Evolutionary conservation across 2,113 vertebrate genomes (phyloP), one percentile per base, ranked within the genome.

Genomic region (Tragelaphus scriptus): DNA sequence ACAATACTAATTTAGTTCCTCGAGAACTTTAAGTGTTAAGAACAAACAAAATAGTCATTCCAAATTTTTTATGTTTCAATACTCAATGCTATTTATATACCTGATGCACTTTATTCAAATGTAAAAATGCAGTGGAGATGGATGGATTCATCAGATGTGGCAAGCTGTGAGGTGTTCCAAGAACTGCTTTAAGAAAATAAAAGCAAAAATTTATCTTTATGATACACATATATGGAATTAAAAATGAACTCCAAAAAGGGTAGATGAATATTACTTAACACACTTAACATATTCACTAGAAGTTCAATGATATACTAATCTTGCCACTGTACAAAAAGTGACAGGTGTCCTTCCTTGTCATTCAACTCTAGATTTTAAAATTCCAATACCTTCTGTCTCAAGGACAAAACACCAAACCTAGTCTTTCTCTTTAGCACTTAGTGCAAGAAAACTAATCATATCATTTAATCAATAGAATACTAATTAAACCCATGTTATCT

Each of bases 101-200:
- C 99, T 99, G 99, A 97, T 99, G 99, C 63, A 99, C 99, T 99
- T 99, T 99, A 97, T 99, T 99, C 98, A 99, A 81, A 93, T 99
- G 99, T 86, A 99, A 97, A 97, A 99, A 99, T 3, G 99, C 99
- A 26, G 99, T 97, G 90, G 99, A 99, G 94, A 99, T 98, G 30
- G 99, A 99, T 47, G 99, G 99, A 82, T 99, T 99, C 81, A 99
- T 98, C 97, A 99, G 99, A 30, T 99, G 99, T 75, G 98, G 96
- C 93, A 99, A 98, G 98, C 98, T 98, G 95, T 98, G 98, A 96
- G 99, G 98, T 95, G 99, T 98, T 93, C 99, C 99, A 85, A 99
- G 99, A 98, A 99, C 99, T 97, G 99, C 98, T 99, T 96, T 85
- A 97, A 98, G 87, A 97, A 90, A 98, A 97, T 25, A 89, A 61